These are phyloP conservation scores for Lytechinus variegatus DNA, from an alignment of 35 echinoderm and acorn worm genomes.

Conservation along the genomic window DNA sequence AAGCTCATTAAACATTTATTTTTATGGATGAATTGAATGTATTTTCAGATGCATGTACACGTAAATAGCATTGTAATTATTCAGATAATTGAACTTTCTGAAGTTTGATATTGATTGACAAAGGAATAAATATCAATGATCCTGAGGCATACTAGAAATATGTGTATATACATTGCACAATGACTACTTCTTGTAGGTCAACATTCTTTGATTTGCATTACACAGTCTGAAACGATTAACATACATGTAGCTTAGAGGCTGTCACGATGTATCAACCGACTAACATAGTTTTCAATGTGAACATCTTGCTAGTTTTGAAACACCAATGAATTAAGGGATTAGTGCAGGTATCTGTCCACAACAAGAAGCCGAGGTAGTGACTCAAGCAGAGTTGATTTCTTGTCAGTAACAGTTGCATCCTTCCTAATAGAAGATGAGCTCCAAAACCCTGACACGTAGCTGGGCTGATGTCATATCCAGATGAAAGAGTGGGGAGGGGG, in stretches of 20 bases:
- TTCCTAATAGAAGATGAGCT: conserved; percentile 18
- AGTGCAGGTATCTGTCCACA: neutral
- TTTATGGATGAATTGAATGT: neutral
- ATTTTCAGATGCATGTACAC: no score
- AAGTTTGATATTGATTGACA: neutral
- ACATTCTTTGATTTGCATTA: neutral
- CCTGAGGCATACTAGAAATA: no score
- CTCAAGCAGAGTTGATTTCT: conserved; percentile 1
- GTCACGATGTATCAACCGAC: neutral
- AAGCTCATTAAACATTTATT: neutral
- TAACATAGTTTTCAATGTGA: neutral
- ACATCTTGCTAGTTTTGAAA: neutral
- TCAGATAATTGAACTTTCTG: neutral
- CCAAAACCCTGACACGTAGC: neutral
- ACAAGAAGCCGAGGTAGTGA: neutral
- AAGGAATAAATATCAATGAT: neutral
- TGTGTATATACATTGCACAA: neutral
- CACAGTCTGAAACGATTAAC: neutral
- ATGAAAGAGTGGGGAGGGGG: neutral
- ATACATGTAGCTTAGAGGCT: neutral
- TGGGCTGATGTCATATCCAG: neutral
- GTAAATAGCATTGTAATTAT: neutral
- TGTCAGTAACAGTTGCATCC: conserved; percentile 17
- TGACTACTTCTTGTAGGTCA: neutral
- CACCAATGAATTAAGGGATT: neutral